phyloP scores from a whole-genome alignment of 2,797 vertebrate genomes.

The Philypnodon macrostomus region DNA sequence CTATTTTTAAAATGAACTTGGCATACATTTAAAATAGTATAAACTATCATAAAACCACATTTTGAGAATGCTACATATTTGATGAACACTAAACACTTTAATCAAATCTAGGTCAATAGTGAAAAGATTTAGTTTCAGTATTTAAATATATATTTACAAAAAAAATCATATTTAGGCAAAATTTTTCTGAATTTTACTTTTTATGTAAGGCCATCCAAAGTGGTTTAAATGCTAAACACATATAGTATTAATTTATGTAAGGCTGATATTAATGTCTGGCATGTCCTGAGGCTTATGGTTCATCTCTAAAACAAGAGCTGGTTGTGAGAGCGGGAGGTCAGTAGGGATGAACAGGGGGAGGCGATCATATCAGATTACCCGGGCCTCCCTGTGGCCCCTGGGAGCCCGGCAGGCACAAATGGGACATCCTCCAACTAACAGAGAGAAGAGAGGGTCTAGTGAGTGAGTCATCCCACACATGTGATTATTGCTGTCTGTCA shows the following conservation, averaged over 20 bases:
- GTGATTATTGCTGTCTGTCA: slow-evolving; percentile 47
- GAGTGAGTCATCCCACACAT: slow-evolving; percentile 54
- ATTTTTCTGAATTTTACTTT: no score
- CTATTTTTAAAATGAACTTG: no score
- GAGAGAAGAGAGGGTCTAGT: slow-evolving; percentile 30
- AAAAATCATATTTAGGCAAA: no score
- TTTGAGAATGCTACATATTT: no score
- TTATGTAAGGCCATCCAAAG: background rate
- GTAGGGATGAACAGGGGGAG: slow-evolving; percentile 17
- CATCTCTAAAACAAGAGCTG: slow-evolving; percentile 20
- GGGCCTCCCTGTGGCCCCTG: slow-evolving; percentile 49
- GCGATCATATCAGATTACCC: slow-evolving; percentile 48
- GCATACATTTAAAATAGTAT: no score
- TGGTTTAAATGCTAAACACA: background rate
- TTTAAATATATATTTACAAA: no score
- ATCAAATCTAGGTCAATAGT: no score
- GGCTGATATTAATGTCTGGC: slow-evolving; percentile 3
- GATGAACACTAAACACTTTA: no score
- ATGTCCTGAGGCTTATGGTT: slow-evolving; percentile 14
- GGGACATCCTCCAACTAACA: slow-evolving; percentile 37
- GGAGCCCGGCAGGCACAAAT: slow-evolving; percentile 42
- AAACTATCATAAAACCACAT: no score
- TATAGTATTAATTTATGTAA: slow-evolving; percentile 1
- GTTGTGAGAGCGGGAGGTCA: slow-evolving; percentile 37
- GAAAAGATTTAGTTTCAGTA: no score